Evolutionary conservation across 2,888 invertebrate genomes (phyloP).

Genomic region (Drosophila kuntzei): DNA sequence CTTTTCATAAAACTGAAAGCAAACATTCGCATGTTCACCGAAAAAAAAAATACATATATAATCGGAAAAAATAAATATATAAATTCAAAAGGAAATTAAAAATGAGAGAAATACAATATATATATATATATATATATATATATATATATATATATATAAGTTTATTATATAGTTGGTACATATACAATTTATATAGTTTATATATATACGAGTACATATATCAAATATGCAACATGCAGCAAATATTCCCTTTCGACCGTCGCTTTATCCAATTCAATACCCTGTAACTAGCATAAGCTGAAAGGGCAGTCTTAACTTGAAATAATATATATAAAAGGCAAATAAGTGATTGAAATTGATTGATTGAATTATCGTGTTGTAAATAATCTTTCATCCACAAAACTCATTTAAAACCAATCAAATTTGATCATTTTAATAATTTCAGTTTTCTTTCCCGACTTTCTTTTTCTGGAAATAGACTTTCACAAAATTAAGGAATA

Average conservation of each 20-base stretch:
- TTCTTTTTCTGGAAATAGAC: no score
- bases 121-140: background rate
- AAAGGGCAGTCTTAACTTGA: background rate
- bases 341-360: no score
- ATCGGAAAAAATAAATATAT: background rate
- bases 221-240: constrained; percentile 33
- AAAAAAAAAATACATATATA: constrained; percentile 5
- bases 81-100: constrained; percentile 20
- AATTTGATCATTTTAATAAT: no score
- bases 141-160: background rate
- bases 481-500: no score
- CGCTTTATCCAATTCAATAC: constrained; percentile 7
- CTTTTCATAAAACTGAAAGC: constrained; percentile 43
- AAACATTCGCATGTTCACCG: constrained; percentile 32
- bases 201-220: background rate
- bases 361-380: no score
- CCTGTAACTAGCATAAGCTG: background rate
- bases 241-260: constrained; percentile 10
- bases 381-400: no score
- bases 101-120: background rate
- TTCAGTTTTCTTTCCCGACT: no score
- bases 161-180: background rate
- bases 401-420: no score
- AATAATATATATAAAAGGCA: background rate
- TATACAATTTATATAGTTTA: constrained; percentile 9